Percentiles rank a stretch among this genome's conserved stretches.
Evolutionary conservation across 2,888 invertebrate species (phyloP).

Genomic region (Zonitis immaculata): DNA sequence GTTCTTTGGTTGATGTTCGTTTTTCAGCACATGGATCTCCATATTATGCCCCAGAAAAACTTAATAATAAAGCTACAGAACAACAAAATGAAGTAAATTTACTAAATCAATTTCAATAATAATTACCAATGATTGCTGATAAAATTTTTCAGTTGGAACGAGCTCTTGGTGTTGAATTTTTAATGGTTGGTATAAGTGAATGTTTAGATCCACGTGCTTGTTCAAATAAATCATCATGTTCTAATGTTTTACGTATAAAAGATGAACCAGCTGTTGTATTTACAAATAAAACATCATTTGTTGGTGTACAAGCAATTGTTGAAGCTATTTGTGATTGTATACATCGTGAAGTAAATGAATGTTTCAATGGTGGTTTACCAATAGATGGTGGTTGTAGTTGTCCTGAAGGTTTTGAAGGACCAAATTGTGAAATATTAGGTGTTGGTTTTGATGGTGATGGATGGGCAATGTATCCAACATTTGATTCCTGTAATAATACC

Average conservation of each 20-base stretch:
- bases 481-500: slow-evolving; percentile 81
- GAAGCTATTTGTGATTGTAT: slow-evolving; percentile 69
- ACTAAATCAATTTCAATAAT: too few species aligned
- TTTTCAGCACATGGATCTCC: slow-evolving; percentile 94
- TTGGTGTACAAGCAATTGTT: slow-evolving; percentile 83
- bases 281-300: slow-evolving; percentile 90
- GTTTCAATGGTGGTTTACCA: slow-evolving; percentile 51
- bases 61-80: slow-evolving; percentile 78
- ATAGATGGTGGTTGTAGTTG: slow-evolving; percentile 72
- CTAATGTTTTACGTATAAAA: slow-evolving; percentile 66
- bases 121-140: too few species aligned
- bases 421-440: slow-evolving; percentile 83
- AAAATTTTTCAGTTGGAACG: slow-evolving; percentile 57
- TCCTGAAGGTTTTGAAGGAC: slow-evolving; percentile 70
- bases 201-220: slow-evolving; percentile 70
- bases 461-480: slow-evolving; percentile 87
- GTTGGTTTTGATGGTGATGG: slow-evolving; percentile 88
- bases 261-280: slow-evolving; percentile 78
- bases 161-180: slow-evolving; percentile 66
- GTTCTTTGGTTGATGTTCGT: slow-evolving; percentile 73
- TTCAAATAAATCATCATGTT: slow-evolving; percentile 72
- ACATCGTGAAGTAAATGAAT: slow-evolving; percentile 27
- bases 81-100: slow-evolving; percentile 61
- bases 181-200: slow-evolving; percentile 89
- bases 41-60: slow-evolving; percentile 80